Conservation (phyloP, 2,797 vertebrate species). For the Poeciliopsis paucimaculata region DNA sequence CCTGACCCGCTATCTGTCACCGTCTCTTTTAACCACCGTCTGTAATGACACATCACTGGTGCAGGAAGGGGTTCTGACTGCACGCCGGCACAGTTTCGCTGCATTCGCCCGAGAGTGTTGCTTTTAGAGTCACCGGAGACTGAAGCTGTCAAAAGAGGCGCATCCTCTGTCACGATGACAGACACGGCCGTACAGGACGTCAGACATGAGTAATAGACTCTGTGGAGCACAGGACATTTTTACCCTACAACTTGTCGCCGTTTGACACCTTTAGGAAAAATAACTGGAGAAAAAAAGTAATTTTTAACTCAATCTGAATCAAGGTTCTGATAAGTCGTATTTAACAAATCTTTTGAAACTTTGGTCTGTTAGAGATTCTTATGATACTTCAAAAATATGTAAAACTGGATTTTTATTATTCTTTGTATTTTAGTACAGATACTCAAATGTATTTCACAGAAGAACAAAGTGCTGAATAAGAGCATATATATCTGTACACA, state of each 20-base stretch:
- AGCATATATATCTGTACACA: not conserved
- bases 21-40: constrained; percentile 46
- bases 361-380: not conserved
- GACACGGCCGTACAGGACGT: constrained; percentile 49
- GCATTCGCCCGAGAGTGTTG: constrained; percentile 43
- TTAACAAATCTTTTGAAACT: not conserved
- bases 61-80: constrained; percentile 34
- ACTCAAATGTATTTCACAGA: too few relatives aligned
- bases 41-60: constrained; percentile 38
- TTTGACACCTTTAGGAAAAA: not conserved
- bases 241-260: not conserved
- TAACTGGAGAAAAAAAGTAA: not conserved
- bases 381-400: not conserved
- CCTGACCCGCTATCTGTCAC: constrained; percentile 54
- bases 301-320: not conserved
- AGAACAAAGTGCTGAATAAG: not conserved
- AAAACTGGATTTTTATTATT: not conserved
- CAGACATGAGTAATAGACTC: constrained; percentile 49
- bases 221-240: constrained; percentile 7
- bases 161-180: constrained; percentile 55
- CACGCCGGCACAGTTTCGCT: constrained; percentile 29
- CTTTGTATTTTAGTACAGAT: not conserved
- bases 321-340: not conserved
- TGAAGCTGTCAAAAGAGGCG: constrained; percentile 35
- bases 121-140: constrained; percentile 38